Evolutionary conservation across 2,888 invertebrate species (phyloP).

Genomic region (Eupithecia inturbata): DNA sequence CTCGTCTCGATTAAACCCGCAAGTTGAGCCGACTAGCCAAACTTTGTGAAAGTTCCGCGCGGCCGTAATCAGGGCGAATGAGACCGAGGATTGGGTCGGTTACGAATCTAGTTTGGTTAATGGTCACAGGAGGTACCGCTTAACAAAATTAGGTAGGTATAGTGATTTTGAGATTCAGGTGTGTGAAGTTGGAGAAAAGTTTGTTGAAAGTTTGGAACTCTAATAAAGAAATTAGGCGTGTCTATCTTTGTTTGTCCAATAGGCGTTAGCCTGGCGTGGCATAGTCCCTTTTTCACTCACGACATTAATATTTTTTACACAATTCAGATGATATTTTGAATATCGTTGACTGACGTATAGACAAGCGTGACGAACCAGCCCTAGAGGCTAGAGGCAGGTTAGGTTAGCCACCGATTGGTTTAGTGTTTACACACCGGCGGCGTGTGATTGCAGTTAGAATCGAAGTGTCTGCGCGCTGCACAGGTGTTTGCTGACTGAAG

Average conservation of each 20-base stretch:
- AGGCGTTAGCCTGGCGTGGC: too few species aligned
- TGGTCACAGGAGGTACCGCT: background rate
- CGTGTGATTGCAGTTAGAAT: constrained; percentile 61
- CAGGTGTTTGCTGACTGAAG: constrained; percentile 31
- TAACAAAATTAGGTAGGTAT: background rate
- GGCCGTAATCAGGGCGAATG: constrained; percentile 21
- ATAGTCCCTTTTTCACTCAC: background rate
- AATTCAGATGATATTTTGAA: background rate
- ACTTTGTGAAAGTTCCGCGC: constrained; percentile 25
- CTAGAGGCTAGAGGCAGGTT: constrained; percentile 41
- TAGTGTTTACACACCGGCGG: constrained; percentile 66
- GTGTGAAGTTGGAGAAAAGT: background rate
- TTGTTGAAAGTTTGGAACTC: background rate
- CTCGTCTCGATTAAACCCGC: constrained; percentile 14
- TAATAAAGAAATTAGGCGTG: background rate
- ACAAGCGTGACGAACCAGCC: constrained; percentile 33
- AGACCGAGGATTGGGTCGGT: constrained; percentile 10
- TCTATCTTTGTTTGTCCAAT: background rate
- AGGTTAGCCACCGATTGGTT: constrained; percentile 61
- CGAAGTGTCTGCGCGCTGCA: constrained; percentile 49
- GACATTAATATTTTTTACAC: background rate
- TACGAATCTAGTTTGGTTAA: constrained; percentile 16
- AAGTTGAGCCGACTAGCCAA: constrained; percentile 21
- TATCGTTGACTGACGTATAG: background rate
- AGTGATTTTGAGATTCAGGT: background rate